Percentiles rank a stretch among this genome's conserved stretches.
phyloP scores from a whole-genome alignment of 2,888 invertebrate genomes.

The Nasonia oneida region DNA sequence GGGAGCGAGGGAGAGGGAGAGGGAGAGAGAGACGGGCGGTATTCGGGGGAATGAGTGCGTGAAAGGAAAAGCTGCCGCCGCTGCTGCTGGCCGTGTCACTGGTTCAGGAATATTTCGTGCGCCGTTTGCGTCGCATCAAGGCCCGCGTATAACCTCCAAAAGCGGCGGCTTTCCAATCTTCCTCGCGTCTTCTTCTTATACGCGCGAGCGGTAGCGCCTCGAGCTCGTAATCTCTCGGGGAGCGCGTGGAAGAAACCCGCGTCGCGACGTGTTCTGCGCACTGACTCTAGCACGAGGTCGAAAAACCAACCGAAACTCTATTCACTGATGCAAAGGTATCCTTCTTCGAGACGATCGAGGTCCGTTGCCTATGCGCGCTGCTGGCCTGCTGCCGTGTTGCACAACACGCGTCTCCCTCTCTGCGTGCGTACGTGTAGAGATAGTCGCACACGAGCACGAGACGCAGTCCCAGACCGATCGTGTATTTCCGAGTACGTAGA shows the following conservation, averaged over 20 bases:
- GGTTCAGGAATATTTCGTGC: conserved; percentile 34
- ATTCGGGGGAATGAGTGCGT: conserved; percentile 46
- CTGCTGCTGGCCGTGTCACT: conserved; percentile 7
- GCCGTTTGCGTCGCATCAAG: conserved; percentile 61
- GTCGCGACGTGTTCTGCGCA: not conserved
- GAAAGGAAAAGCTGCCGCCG: conserved; percentile 40
- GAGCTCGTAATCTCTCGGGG: not conserved
- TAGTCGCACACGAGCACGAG: not conserved
- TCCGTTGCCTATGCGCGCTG: not conserved
- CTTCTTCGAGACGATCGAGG: not conserved
- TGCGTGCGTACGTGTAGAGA: not conserved
- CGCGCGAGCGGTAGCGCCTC: not conserved
- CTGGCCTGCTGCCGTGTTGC: not conserved
- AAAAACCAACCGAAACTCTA: not conserved
- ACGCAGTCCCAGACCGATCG: too few species aligned
- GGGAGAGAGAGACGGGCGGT: not conserved
- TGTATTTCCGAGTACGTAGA: too few species aligned
- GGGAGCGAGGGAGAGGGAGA: not conserved
- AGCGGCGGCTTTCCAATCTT: conserved; percentile 16
- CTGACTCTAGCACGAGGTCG: not conserved
- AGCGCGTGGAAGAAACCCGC: conserved; percentile 15
- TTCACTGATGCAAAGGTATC: not conserved
- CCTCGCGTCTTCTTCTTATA: not conserved
- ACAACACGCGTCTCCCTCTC: not conserved
- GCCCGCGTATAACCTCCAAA: conserved; percentile 47